Evolutionary conservation across 2,113 vertebrate genomes (phyloP).

Genomic region (Scomber japonicus): DNA sequence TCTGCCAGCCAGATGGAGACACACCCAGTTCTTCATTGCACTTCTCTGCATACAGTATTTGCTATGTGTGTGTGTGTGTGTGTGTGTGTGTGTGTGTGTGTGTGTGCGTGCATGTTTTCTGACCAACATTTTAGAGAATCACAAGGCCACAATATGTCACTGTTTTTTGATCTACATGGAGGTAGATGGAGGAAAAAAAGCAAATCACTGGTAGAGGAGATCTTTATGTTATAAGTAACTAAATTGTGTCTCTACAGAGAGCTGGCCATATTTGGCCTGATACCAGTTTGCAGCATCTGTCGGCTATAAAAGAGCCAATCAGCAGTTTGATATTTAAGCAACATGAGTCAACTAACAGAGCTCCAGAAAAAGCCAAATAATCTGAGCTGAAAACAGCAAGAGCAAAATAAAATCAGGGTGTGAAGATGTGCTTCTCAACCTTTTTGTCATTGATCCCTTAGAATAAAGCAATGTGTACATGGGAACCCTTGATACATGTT

Average conservation of each 20-base stretch:
- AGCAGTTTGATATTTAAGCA: conserved; percentile 7
- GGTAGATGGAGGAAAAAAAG: background rate
- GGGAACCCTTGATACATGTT: no score
- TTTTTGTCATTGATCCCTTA: no score
- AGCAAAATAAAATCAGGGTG: background rate
- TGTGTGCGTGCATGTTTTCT: background rate
- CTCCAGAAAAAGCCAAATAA: conserved; percentile 30
- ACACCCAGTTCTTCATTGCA: conserved; percentile 63
- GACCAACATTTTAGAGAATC: conserved; percentile 13
- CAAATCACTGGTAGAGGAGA: background rate
- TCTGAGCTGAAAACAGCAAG: background rate
- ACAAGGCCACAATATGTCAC: background rate
- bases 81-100: conserved; percentile 8
- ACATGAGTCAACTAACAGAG: conserved; percentile 28
- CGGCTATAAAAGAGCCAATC: conserved; percentile 47
- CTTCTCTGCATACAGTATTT: conserved; percentile 5
- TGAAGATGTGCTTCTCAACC: background rate
- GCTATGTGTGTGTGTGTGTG: background rate
- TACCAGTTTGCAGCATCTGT: conserved; percentile 60
- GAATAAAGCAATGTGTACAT: no score
- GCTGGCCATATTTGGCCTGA: conserved; percentile 25
- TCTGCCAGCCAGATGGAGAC: conserved; percentile 71
- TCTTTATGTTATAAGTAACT: background rate
- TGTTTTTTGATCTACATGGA: background rate
- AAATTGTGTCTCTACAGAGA: background rate